Conservation (phyloP, 2,797 vertebrate species). For the Allenopithecus nigroviridis region DNA sequence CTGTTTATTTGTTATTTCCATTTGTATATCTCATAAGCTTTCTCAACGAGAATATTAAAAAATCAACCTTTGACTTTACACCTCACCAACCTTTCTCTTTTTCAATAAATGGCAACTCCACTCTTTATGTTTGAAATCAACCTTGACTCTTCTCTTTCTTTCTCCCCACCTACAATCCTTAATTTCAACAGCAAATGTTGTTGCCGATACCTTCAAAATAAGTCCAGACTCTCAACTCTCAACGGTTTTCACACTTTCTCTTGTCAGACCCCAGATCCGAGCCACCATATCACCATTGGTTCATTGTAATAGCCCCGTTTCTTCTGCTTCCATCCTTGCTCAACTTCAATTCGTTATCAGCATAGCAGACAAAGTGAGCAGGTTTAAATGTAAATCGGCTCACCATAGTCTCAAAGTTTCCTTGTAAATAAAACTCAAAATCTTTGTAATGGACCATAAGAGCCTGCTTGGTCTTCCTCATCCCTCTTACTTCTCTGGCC, state of each 20-base stretch:
- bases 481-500: background rate
- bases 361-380: background rate
- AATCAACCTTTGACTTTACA: background rate
- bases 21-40: background rate
- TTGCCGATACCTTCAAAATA: background rate
- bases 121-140: background rate
- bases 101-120: background rate
- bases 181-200: background rate
- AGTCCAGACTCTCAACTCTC: background rate
- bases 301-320: background rate
- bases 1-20: background rate
- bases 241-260: background rate
- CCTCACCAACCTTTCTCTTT: background rate
- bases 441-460: background rate
- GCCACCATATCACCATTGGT: accelerated
- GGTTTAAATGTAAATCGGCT: background rate
- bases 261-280: accelerated
- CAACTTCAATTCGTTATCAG: background rate
- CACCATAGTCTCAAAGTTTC: background rate
- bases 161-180: background rate
- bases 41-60: background rate
- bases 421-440: background rate
- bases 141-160: background rate
- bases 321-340: background rate
- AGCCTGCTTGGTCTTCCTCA: background rate